phyloP scores from a whole-genome alignment of 2,113 vertebrate genomes.

The Xerus inauris region DNA sequence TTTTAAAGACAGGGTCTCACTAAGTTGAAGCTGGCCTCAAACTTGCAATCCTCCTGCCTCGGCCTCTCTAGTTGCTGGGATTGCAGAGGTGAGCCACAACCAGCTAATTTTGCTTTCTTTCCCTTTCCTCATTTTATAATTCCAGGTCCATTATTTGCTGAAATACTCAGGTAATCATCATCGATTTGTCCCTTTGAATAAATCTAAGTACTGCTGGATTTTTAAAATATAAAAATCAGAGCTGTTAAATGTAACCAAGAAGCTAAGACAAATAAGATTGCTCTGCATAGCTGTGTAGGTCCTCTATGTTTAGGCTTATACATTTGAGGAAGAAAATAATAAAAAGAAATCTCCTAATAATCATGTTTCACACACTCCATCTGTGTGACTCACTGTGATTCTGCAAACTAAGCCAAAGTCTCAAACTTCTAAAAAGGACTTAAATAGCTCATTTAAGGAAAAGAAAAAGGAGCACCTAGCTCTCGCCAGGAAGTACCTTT shows the following conservation, averaged over 20 bases:
- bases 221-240: neutral
- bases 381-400: neutral
- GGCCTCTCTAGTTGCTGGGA: too few species aligned
- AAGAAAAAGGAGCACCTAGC: too few species aligned
- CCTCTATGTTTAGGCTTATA: neutral
- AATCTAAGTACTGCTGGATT: conserved; percentile 5
- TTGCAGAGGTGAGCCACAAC: too few species aligned
- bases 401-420: neutral
- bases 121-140: too few species aligned
- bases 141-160: conserved; percentile 17
- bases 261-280: conserved; percentile 38
- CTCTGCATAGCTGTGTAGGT: neutral
- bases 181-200: conserved; percentile 55
- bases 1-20: too few species aligned
- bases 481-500: neutral
- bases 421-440: neutral
- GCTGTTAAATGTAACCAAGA: neutral
- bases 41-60: too few species aligned
- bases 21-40: too few species aligned
- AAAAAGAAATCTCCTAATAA: neutral
- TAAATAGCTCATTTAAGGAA: neutral
- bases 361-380: neutral
- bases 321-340: neutral
- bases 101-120: too few species aligned
- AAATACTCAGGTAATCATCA: conserved; percentile 19